These are phyloP conservation scores for Orius laevigatus DNA, from an alignment of 1,140 invertebrate genomes.

Conservation along the genomic window DNA sequence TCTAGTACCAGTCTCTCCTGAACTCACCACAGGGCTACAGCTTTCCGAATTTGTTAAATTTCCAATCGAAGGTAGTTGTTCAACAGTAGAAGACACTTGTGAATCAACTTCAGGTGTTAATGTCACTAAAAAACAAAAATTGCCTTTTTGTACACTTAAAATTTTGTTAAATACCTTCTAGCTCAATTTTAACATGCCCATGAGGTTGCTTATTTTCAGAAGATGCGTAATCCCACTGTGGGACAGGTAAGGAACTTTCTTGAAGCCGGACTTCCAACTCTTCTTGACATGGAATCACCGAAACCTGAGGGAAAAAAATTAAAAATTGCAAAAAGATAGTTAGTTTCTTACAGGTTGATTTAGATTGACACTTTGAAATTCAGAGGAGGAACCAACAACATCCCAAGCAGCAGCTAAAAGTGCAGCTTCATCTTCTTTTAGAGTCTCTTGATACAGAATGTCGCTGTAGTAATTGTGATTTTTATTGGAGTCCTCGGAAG, in stretches of 20 bases:
- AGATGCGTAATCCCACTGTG: slow-evolving; percentile 16
- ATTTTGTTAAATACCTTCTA: slow-evolving; percentile 26
- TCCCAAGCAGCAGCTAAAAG: slow-evolving; percentile 26
- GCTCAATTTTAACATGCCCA: slow-evolving; percentile 31
- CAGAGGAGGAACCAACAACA: slow-evolving; percentile 30
- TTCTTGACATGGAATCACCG: slow-evolving; percentile 34
- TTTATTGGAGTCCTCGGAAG: too few species aligned
- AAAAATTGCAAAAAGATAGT: neutral
- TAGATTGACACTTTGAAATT: slow-evolving; percentile 17
- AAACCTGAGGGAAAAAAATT: slow-evolving; percentile 20
- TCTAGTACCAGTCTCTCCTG: too few species aligned
- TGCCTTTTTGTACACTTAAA: neutral
- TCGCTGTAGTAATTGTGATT: too few species aligned
- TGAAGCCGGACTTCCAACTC: slow-evolving; percentile 32
- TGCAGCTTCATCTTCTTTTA: slow-evolving; percentile 17
- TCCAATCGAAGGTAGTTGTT: too few species aligned
- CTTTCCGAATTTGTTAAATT: too few species aligned
- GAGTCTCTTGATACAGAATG: neutral
- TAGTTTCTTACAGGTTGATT: slow-evolving; percentile 15
- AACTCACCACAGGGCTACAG: too few species aligned
- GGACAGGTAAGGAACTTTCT: slow-evolving; percentile 22
- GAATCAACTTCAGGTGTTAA: slow-evolving; percentile 33
- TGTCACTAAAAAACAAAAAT: slow-evolving; percentile 25
- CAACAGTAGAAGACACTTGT: slow-evolving; percentile 26
- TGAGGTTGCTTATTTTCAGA: slow-evolving; percentile 15